Base-by-base conservation (phyloP, 1,140 invertebrate genomes). In the Dreissena rostriformis region DNA sequence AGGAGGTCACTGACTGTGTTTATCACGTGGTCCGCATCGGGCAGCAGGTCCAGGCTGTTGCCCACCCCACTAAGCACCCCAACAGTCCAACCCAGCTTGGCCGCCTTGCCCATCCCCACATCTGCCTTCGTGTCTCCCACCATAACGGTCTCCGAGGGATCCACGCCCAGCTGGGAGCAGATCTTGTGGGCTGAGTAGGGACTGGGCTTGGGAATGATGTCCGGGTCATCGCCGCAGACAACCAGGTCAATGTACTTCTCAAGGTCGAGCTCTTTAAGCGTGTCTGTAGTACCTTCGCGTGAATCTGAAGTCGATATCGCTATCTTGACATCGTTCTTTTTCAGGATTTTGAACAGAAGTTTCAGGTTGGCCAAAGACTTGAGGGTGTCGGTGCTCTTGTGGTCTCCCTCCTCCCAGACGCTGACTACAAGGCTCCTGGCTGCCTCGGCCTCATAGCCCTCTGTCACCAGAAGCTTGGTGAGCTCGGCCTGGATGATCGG, bases 61-160 rank as follows among this genome's bases (percentile, higher is more conserved):
- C 91, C 91, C 7, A 93, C 87, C 51, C 91, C 91, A 82, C 90
- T 91, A 0, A 92, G 84, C 24, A 95, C 94, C 14, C 94, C 94
- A 24, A 95, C 90, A 74, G 90, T 93, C 77, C 88, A 91, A 26
- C 94, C 93, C 11, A 95, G 90, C 49, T 93, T 92, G 10, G 94
- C 94, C 10, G 91, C 88, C 55, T 91, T 88, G 19, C 93, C 94
- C 93, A 95, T 94, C 57, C 91, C 91, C 75, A 95, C 91, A 86
- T 95, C 94, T 14, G 93, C 93, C 24, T 92, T 88, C 11, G 94
- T 94, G 86, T 95, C 94, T 4, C 94, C 94, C 19, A 95, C 94
- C 92, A 95, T 94, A 17, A 93, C 91, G 12, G 94, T 90, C 17
- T 94, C 80, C 17, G 84, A 39, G 2, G 94, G 94, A 80, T 93